phyloP scores from a whole-genome alignment of 2,888 invertebrate species.

The Eurois occulta region DNA sequence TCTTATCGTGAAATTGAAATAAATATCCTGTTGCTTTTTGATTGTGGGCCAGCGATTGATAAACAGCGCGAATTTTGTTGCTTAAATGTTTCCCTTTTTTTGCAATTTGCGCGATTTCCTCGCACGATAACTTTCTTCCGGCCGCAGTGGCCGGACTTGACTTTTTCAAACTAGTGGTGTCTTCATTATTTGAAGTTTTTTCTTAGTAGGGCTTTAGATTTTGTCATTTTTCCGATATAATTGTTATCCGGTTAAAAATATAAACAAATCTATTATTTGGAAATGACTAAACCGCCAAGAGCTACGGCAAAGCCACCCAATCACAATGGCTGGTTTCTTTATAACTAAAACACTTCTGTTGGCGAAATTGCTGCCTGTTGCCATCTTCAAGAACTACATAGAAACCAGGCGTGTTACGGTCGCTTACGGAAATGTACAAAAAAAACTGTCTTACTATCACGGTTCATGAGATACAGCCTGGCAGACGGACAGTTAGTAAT shows the following conservation, averaged over 20 bases:
- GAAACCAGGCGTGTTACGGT: background rate
- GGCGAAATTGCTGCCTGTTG: no score
- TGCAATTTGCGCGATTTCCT: background rate
- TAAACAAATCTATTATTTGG: background rate
- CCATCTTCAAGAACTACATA: background rate
- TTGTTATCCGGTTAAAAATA: background rate
- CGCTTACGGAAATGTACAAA: background rate
- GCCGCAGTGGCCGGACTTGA: background rate
- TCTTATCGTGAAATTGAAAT: slow-evolving; percentile 15
- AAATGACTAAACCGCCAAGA: background rate
- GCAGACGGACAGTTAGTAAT: no score
- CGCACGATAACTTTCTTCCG: background rate
- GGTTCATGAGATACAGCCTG: no score
- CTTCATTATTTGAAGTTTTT: background rate
- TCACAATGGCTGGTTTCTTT: background rate
- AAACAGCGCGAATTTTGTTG: background rate
- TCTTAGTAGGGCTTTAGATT: background rate
- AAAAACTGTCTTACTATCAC: no score
- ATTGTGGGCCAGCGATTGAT: slow-evolving; percentile 19
- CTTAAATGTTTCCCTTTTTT: background rate
- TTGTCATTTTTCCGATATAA: background rate
- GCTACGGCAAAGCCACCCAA: background rate
- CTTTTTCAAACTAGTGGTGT: background rate
- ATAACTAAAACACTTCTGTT: background rate
- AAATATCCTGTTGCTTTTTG: slow-evolving; percentile 34